A percentile compares a stretch with the other conserved stretches of the same genome.
These are phyloP conservation scores for Eubucco bourcierii DNA, from an alignment of 2,113 vertebrate genomes.

Conservation along the genomic window DNA sequence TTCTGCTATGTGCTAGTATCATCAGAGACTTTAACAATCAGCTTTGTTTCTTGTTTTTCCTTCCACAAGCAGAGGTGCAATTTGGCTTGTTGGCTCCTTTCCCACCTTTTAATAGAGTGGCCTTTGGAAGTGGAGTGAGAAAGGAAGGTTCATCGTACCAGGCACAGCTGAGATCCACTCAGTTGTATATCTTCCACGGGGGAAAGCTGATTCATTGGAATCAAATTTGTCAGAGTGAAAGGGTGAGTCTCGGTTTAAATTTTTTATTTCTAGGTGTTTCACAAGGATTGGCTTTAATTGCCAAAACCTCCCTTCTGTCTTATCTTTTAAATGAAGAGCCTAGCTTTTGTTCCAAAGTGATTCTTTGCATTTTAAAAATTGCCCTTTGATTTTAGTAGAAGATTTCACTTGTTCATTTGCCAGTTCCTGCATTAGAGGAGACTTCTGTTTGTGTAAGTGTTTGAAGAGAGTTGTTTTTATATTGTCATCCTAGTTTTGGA, in stretches of 20 bases:
- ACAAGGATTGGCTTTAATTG: not conserved
- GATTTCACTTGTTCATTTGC: not conserved
- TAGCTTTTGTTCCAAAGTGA: not conserved
- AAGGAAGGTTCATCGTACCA: not conserved
- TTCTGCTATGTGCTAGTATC: not conserved
- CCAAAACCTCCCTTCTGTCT: not conserved
- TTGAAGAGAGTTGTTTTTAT: constrained; percentile 24
- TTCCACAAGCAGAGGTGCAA: not conserved
- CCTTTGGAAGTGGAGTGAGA: not conserved
- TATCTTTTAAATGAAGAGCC: not conserved
- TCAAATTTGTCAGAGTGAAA: not conserved
- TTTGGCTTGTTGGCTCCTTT: not conserved
- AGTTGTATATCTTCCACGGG: not conserved
- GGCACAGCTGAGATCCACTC: not conserved
- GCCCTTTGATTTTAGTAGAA: not conserved
- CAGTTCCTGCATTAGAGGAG: not conserved
- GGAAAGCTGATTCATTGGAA: not conserved
- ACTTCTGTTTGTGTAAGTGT: not conserved
- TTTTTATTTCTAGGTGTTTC: not conserved
- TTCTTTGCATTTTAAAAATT: not conserved
- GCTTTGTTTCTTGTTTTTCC: not conserved
- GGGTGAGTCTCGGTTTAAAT: not conserved
- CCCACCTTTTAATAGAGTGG: not conserved
- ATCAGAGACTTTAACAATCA: not conserved
- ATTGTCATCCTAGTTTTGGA: constrained; percentile 39